Conservation (phyloP, 2,113 vertebrate species). For the Heterotis niloticus region DNA sequence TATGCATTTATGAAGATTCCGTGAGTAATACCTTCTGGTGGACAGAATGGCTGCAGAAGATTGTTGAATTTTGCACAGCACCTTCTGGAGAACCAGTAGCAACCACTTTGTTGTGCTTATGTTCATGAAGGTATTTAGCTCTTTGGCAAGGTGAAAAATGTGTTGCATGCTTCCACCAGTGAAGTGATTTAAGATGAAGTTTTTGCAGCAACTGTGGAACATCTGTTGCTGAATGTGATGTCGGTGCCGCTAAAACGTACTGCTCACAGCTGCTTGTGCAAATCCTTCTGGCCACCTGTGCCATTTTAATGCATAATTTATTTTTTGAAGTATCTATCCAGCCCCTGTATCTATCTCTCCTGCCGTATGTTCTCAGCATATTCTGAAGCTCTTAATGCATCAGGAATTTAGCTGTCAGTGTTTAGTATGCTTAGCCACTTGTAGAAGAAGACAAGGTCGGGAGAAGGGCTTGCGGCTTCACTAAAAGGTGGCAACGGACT, state of each 20-base stretch:
- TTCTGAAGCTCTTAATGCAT: not conserved
- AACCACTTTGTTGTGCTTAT: not conserved
- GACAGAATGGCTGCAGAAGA: too few species aligned
- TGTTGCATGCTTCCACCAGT: not conserved
- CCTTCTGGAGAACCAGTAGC: not conserved
- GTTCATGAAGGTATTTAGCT: not conserved
- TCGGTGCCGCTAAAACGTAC: not conserved
- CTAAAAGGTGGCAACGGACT: too few species aligned
- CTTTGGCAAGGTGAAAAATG: not conserved
- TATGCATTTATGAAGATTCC: too few species aligned
- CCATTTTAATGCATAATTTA: conserved; percentile 4
- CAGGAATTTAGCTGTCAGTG: not conserved
- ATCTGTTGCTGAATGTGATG: not conserved
- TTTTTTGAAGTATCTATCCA: not conserved
- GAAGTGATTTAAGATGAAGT: not conserved
- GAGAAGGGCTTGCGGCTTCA: too few species aligned
- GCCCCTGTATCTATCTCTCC: not conserved
- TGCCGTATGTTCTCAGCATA: not conserved
- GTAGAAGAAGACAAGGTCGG: too few species aligned
- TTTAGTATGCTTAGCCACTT: too few species aligned
- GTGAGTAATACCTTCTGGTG: too few species aligned
- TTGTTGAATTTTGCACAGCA: not conserved
- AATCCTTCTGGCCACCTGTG: not conserved
- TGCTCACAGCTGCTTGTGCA: not conserved
- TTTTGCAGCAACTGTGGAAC: not conserved